Evolutionary conservation across 2,888 invertebrate species (phyloP).

Genomic region (Steinernema carpocapsae): DNA sequence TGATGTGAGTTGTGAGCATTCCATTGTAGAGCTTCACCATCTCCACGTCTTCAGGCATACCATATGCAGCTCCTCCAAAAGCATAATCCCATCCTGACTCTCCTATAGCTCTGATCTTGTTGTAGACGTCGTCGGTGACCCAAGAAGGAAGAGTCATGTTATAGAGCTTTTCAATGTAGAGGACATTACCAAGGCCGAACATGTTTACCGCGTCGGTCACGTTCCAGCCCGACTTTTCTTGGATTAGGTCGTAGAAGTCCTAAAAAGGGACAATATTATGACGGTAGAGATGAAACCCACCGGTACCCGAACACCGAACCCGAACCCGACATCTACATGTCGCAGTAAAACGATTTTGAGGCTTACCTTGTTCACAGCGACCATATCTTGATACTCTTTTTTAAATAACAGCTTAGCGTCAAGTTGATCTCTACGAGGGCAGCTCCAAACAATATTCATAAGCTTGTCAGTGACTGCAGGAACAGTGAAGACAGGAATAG

Average conservation of each 20-base stretch:
- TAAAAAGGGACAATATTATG: not conserved
- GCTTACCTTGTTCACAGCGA: constrained; percentile 22
- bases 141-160: constrained; percentile 37
- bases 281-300: too few relatives aligned
- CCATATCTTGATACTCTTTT: not conserved
- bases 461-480: not conserved
- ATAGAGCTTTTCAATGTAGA: constrained; percentile 31
- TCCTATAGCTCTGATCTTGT: not conserved
- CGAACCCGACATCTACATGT: too few relatives aligned
- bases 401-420: constrained; percentile 15
- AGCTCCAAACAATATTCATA: not conserved
- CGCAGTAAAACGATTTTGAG: too few relatives aligned
- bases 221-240: constrained; percentile 13
- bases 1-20: constrained; percentile 40
- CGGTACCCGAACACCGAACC: too few relatives aligned
- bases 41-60: constrained; percentile 36
- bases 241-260: constrained; percentile 24
- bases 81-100: constrained; percentile 24
- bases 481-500: constrained; percentile 35
- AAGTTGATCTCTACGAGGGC: constrained; percentile 21
- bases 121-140: constrained; percentile 34
- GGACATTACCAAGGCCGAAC: not conserved
- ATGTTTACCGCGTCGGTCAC: not conserved
- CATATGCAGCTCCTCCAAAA: constrained; percentile 40
- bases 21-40: constrained; percentile 39